phyloP scores from a whole-genome alignment of 2,113 vertebrate genomes.

The Protomyctophum bolini region DNA sequence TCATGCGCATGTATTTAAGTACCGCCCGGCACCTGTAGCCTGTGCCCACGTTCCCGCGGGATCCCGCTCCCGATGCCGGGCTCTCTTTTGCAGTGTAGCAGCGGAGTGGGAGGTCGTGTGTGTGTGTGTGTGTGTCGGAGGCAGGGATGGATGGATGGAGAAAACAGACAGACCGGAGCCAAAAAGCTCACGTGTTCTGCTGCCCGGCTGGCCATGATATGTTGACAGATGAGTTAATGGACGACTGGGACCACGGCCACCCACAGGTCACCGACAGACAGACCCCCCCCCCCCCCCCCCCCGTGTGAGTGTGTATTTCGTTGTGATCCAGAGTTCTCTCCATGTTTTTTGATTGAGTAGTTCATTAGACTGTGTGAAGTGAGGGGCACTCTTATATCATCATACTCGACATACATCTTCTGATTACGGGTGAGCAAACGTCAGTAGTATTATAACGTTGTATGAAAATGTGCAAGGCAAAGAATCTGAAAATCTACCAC shows the following conservation, averaged over 20 bases:
- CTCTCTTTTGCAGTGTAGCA: too few species aligned
- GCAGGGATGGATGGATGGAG: slow-evolving; percentile 5
- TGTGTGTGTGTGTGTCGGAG: not conserved
- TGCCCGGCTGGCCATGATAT: slow-evolving; percentile 18
- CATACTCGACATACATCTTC: too few species aligned
- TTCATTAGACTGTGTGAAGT: too few species aligned
- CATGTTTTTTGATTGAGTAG: not conserved
- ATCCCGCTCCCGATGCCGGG: too few species aligned
- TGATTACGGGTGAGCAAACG: too few species aligned
- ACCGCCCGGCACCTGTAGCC: too few species aligned
- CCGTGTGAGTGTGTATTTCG: slow-evolving; percentile 14
- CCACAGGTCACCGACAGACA: slow-evolving; percentile 30
- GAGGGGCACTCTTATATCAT: not conserved
- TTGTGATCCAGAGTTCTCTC: slow-evolving; percentile 26
- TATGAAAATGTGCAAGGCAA: too few species aligned
- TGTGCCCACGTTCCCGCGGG: too few species aligned
- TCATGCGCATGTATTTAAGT: too few species aligned
- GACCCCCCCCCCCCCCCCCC: slow-evolving; percentile 21
- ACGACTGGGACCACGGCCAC: slow-evolving; percentile 45
- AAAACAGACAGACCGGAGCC: slow-evolving; percentile 35
- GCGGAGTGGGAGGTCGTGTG: not conserved
- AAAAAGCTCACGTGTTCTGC: slow-evolving; percentile 7
- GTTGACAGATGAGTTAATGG: slow-evolving; percentile 67
- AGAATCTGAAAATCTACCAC: too few species aligned
- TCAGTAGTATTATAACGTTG: too few species aligned